phyloP scores from a whole-genome alignment of 1,140 invertebrate species.

The Bombus impatiens region DNA sequence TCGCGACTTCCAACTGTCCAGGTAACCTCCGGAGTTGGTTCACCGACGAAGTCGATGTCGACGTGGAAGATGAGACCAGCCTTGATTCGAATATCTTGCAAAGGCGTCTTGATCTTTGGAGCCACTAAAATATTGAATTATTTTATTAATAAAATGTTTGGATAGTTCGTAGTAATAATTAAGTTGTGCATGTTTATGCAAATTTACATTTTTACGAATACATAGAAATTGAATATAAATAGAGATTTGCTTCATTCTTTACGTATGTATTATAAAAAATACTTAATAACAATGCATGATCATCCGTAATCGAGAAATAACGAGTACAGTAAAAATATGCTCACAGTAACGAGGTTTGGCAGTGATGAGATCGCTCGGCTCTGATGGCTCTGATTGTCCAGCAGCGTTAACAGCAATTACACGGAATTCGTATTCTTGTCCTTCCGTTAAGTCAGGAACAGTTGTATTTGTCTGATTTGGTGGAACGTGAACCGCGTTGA shows the following conservation, averaged over 20 bases:
- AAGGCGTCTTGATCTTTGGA: constrained; percentile 95
- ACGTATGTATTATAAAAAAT: no score
- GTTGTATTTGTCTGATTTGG: constrained; percentile 89
- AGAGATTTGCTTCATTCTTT: no score
- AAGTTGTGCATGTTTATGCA: background rate
- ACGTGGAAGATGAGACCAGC: constrained; percentile 96
- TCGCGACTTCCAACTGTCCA: constrained; percentile 92
- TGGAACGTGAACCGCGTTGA: constrained; percentile 93
- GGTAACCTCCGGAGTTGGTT: constrained; percentile 92
- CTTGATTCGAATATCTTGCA: constrained; percentile 94
- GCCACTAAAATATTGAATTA: constrained; percentile 84
- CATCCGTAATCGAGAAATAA: no score
- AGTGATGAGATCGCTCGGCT: constrained; percentile 94
- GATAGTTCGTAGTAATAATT: background rate
- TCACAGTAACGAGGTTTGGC: constrained; percentile 92
- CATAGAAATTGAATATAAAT: no score
- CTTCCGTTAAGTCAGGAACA: constrained; percentile 94
- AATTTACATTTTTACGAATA: no score
- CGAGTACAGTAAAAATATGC: constrained; percentile 51
- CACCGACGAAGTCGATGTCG: constrained; percentile 96
- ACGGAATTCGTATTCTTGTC: constrained; percentile 98
- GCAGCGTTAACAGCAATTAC: constrained; percentile 97
- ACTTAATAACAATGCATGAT: no score
- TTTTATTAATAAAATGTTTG: background rate
- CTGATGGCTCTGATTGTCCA: constrained; percentile 97